These are phyloP conservation scores for Leptopilina boulardi DNA, from an alignment of 1,140 invertebrate species.

Conservation along the genomic window DNA sequence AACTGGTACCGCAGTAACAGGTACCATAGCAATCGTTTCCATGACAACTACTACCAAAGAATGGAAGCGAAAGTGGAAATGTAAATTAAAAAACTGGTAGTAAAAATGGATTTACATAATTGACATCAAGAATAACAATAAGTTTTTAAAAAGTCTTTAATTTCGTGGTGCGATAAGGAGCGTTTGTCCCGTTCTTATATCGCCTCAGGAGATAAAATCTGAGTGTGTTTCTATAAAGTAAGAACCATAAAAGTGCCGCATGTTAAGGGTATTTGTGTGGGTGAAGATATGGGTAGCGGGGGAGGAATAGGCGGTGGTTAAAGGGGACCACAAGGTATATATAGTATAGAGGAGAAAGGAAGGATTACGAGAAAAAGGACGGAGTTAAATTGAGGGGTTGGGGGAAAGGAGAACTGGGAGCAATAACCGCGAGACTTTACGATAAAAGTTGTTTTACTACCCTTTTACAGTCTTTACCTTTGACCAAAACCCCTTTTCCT, in stretches of 20 bases:
- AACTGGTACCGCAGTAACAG: too few relatives aligned
- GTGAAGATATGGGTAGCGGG: background rate
- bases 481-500: constrained; percentile 34
- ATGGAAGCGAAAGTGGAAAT: too few relatives aligned
- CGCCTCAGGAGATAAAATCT: background rate
- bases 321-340: constrained; percentile 10
- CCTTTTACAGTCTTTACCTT: constrained; percentile 33
- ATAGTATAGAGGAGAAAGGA: background rate
- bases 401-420: constrained; percentile 37
- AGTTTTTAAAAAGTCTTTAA: too few relatives aligned
- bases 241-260: constrained; percentile 18
- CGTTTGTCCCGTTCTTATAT: background rate
- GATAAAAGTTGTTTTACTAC: constrained; percentile 62
- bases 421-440: constrained; percentile 54
- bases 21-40: too few relatives aligned
- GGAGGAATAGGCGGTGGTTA: background rate
- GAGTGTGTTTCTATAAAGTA: constrained; percentile 27
- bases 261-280: background rate
- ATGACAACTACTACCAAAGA: too few relatives aligned
- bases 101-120: too few relatives aligned
- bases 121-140: too few relatives aligned
- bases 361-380: constrained; percentile 41
- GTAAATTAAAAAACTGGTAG: too few relatives aligned
- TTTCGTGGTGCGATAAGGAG: background rate
- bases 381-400: background rate